Evolutionary conservation across 2,888 invertebrate genomes (phyloP), one percentile per base, ranked within the genome.

Genomic region (Eledona agricola): DNA sequence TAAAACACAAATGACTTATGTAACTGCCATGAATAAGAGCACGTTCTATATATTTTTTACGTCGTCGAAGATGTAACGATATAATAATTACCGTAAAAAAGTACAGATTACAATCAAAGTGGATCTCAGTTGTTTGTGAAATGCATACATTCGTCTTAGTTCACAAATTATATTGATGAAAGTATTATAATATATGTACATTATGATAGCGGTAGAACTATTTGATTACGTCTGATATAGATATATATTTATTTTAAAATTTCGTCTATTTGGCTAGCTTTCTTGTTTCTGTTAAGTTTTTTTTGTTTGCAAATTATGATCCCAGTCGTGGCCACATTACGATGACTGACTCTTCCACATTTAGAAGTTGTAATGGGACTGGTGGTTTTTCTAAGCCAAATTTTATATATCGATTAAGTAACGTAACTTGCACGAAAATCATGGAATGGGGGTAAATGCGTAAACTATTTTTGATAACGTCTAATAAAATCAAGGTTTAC

Each of bases 391-490:
- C 31, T 25, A 29, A 25, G 31, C 25, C 46, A 32, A 40, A 31
- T n/a, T n/a, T n/a, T n/a, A n/a, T n/a, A n/a, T n/a, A n/a, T n/a
- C n/a, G n/a, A 19, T 7, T 19, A 19, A 19, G 20, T n/a, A 17
- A 22, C 10, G 10, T 10, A 35, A 7, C 15, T 12, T n/a, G 6
- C 15, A 43, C 3, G 22, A 31, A 17, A 43, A 23, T 43, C 22
- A 34, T 34, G 29, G 34, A 52, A 43, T 47, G 40, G 47, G 57
- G 57, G 57, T 58, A 60, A 45, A 40, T 50, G n/a, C n/a, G 47
- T 51, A 52, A 56, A 64, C 53, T 66, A 66, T 66, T 66, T 66
- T 66, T 66, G 62, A 66, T 66, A 66, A 64, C 50, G 54, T 51
- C 40, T n/a, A n/a, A 29, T 20, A 20, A 38, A 38, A 50, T 50